Evolutionary conservation across 2,797 vertebrate species (phyloP), one percentile per base, ranked within the genome.

Genomic region (Hafferia zeledoni): DNA sequence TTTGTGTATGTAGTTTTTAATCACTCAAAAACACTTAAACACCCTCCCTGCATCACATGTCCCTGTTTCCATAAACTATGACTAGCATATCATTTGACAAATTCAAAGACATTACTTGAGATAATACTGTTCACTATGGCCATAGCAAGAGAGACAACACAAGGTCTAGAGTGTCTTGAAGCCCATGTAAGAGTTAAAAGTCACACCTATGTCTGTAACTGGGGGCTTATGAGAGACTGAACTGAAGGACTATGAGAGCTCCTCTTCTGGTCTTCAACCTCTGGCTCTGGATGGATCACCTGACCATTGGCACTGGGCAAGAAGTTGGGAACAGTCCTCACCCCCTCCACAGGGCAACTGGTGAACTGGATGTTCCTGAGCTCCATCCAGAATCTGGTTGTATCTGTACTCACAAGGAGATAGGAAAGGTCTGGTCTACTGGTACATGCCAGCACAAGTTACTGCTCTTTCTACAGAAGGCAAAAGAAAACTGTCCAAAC

Each of bases 11-110:
- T 57, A 89, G 76, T 50, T 79, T 96, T 81, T 95, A 86, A 69
- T 77, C 65, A 31, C 80, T 94, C 87, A 61, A 25, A 84, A 89
- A 94, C 60, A 46, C 37, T 94, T 49, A 30, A 71, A 49, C 55
- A 41, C 6, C 25, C 57, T 74, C 46, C 53, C n/a, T 50, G 13
- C 63, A 55, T 50, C 39, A 53, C 43, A 8, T 78, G 31, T 23
- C 44, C 46, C 35, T 13, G 5, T 68, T 94, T 59, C 82, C 61
- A 61, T 41, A 63, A 81, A 75, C 61, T 25, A 24, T 19, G 46
- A 64, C 17, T 37, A 59, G 27, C 23, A 9, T 22, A 37, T n/a
- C 2, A 24, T 69, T 56, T 53, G 35, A 50, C 30, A 46, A 49
- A 49, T 80, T 74, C 43, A 81, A 82, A 52, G 18, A 24, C 52